Conservation (phyloP, 2,113 vertebrate genomes). For the Eubucco bourcierii region DNA sequence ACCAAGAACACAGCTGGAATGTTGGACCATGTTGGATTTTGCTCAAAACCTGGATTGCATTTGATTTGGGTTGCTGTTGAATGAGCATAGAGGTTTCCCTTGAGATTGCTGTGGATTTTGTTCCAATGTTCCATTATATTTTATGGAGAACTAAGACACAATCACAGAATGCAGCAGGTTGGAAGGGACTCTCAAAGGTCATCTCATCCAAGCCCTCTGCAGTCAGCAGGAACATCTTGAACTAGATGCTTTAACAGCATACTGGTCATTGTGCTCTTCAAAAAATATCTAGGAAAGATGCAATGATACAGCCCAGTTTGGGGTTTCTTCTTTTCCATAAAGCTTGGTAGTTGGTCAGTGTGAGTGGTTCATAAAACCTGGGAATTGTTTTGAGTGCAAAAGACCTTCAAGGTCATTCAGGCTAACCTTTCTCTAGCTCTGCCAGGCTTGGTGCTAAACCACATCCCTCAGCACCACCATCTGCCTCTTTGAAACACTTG, state of each 20-base stretch:
- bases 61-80: background rate
- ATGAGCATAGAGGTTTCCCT: background rate
- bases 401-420: no score
- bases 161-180: no score
- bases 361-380: background rate
- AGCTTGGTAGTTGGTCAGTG: background rate
- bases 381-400: no score
- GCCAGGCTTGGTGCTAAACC: no score
- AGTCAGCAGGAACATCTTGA: no score
- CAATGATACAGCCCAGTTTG: background rate
- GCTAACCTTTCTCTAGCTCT: no score
- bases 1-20: no score
- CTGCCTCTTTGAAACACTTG: no score
- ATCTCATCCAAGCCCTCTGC: no score
- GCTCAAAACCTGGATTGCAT: background rate
- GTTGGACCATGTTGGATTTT: background rate
- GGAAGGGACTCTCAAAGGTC: no score
- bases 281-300: background rate
- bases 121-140: background rate
- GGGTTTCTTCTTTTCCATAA: background rate
- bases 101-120: background rate
- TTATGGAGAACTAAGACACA: background rate
- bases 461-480: no score
- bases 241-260: rapidly evolving
- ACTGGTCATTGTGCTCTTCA: background rate